Conservation (phyloP, 2,113 vertebrate genomes). For the Microcebus tavaratra region DNA sequence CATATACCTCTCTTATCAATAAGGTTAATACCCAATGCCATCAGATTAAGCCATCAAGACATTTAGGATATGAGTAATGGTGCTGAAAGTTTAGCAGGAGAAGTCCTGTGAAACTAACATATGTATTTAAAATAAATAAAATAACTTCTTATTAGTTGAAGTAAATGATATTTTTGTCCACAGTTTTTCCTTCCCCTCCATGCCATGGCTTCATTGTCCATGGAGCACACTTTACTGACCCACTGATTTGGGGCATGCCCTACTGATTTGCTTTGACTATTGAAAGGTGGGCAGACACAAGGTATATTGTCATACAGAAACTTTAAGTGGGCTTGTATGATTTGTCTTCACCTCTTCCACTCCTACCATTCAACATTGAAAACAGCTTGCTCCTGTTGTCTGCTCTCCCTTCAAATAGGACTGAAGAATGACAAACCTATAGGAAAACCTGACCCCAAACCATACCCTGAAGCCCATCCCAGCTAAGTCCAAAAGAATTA, state of each 20-base stretch:
- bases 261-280: neutral
- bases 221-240: neutral
- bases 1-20: neutral
- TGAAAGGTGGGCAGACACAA: neutral
- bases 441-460: neutral
- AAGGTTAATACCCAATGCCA: neutral
- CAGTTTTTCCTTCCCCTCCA: neutral
- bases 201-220: neutral
- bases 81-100: neutral
- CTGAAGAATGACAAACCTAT: neutral
- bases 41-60: neutral
- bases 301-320: neutral
- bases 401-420: neutral
- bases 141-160: neutral
- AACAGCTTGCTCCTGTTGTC: neutral
- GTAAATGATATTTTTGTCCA: neutral
- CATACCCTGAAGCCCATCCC: neutral
- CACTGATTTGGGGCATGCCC: neutral
- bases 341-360: neutral
- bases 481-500: neutral
- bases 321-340: neutral
- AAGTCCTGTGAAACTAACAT: neutral
- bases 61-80: neutral
- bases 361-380: neutral
- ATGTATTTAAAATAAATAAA: neutral